Base-by-base conservation (phyloP, 2,797 vertebrate species). In the Xenopus petersii region DNA sequence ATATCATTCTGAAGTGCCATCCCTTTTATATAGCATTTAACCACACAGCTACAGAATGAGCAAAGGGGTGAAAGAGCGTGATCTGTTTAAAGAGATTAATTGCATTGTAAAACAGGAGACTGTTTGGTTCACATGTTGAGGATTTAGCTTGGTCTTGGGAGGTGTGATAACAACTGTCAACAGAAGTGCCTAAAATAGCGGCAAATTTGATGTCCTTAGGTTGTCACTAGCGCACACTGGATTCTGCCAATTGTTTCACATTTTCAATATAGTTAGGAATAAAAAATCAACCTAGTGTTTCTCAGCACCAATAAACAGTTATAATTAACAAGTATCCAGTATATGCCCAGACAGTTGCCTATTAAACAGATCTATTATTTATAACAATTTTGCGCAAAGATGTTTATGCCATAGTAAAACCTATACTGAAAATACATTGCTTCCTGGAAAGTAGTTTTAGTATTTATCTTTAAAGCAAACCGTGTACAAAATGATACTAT, bases 51-150 rank as follows among this genome's bases (percentile, higher is more conserved):
- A 2, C 49, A 15, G 11, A 51, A 7, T 51, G 49, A 51, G 12
- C 5, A 13, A 51, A 51, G 54, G 54, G 54, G 5, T 56, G n/a
- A 8, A 15, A 56, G 54, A 5, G 16, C 16, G 7, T 56, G 54
- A 56, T 56, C 54, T 2, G 54, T 56, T 56, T 56, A 11, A 21
- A n/a, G 62, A 72, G 1, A 71, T 63, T 21, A 30, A 80, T 67
- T 42, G 75, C 63, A 67, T 60, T 3, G 10, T 47, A 61, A 0
- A 48, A 6, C 55, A 71, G 58, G 5, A 0, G 65, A 9, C 2
- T 21, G 9, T 56, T 21, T 8, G 15, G 49, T 51, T 51, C 54
- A 56, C 54, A 56, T 56, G n/a, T 56, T 56, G 13, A 56, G 15
- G 54, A 12, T 56, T 17, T 15, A 56, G 54, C 54, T 16, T 16